phyloP scores from a whole-genome alignment of 2,113 vertebrate genomes.

The Triplophysa siluroides region DNA sequence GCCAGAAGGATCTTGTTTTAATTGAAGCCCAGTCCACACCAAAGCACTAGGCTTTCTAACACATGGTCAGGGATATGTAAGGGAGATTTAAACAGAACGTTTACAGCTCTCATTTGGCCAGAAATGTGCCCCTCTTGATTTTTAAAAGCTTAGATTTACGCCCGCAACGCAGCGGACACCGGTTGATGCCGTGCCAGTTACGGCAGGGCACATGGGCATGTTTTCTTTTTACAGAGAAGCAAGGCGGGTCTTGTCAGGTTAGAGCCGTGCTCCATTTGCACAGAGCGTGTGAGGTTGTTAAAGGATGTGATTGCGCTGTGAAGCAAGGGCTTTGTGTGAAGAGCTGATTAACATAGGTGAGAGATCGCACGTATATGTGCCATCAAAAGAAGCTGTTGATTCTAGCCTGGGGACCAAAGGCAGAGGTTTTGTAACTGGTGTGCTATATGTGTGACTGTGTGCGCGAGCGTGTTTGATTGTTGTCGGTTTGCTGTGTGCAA shows the following conservation, averaged over 20 bases:
- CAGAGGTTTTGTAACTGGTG: slow-evolving; percentile 31
- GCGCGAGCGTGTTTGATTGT: slow-evolving; percentile 29
- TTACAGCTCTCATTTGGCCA: slow-evolving; percentile 50
- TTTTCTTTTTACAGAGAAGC: background rate
- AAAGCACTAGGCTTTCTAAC: slow-evolving; percentile 61
- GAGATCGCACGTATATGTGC: slow-evolving; percentile 58
- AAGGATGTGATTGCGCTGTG: slow-evolving; percentile 53
- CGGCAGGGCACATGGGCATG: background rate
- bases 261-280: slow-evolving; percentile 32
- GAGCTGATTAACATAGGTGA: slow-evolving; percentile 57
- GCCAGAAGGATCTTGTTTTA: slow-evolving; percentile 63
- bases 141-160: slow-evolving; percentile 55
- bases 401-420: slow-evolving; percentile 49
- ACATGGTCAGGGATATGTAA: slow-evolving; percentile 60
- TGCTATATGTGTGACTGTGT: background rate
- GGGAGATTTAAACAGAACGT: slow-evolving; percentile 64
- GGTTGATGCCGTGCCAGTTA: slow-evolving; percentile 7
- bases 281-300: slow-evolving; percentile 42
- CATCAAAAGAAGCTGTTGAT: slow-evolving; percentile 54
- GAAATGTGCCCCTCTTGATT: slow-evolving; percentile 54
- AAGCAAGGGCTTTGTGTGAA: slow-evolving; percentile 51
- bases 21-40: slow-evolving; percentile 55
- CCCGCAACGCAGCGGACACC: slow-evolving; percentile 56
- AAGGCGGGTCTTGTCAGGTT: slow-evolving; percentile 1
- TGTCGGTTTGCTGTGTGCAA: background rate